Evolutionary conservation across 2,113 vertebrate genomes (phyloP).

Genomic region (Scalopus aquaticus): DNA sequence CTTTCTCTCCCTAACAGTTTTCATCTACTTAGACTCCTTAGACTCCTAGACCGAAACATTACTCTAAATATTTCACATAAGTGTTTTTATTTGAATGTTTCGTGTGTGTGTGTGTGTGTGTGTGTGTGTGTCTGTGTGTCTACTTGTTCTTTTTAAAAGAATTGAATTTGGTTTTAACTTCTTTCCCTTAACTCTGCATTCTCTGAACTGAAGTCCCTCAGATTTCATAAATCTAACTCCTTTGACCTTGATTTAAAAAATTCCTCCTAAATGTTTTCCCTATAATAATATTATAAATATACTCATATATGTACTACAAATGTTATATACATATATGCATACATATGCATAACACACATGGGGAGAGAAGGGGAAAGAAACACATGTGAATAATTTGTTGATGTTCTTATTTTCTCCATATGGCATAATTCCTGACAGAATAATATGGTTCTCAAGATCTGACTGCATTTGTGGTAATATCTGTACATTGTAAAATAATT

Average conservation of each 20-base stretch:
- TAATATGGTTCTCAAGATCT: not conserved
- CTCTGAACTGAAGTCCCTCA: not conserved
- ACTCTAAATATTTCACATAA: slow-evolving; percentile 5
- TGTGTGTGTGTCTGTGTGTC: not conserved
- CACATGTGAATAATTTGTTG: slow-evolving; percentile 39
- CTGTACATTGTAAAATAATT: slow-evolving; percentile 32
- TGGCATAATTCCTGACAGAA: slow-evolving; percentile 27
- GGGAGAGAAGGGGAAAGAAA: not conserved
- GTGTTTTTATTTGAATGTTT: not conserved
- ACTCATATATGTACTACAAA: not conserved
- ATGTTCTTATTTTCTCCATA: not conserved
- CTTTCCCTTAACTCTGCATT: not conserved
- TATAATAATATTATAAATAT: not conserved
- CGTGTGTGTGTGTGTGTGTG: not conserved
- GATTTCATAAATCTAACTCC: not conserved
- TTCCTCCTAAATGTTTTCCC: not conserved
- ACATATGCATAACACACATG: not conserved
- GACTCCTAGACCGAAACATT: not conserved
- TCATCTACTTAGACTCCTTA: not conserved
- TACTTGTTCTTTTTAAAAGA: not conserved
- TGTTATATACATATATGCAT: not conserved
- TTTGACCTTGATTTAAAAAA: not conserved
- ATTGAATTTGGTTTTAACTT: not conserved
- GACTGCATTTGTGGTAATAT: not conserved
- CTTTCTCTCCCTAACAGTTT: not conserved